phyloP scores from a whole-genome alignment of 1,140 invertebrate species.

The Cyclina sinensis region DNA sequence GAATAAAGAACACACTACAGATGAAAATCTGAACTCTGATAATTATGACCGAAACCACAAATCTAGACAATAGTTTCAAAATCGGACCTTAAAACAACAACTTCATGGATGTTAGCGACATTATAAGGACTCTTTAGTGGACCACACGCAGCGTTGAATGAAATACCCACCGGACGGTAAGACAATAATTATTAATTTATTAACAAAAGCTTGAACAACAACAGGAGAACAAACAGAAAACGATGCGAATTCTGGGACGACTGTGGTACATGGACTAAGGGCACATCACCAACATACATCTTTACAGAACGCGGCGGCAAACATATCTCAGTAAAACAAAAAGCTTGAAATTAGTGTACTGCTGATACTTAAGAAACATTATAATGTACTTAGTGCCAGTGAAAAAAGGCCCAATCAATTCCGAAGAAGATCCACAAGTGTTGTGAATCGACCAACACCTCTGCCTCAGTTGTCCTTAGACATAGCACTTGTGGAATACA shows the following conservation, averaged over 20 bases:
- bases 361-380: not conserved
- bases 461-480: not conserved
- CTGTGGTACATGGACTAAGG: constrained; percentile 12
- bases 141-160: too few relatives aligned
- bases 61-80: too few relatives aligned
- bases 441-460: not conserved
- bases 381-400: not conserved
- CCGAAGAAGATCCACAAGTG: not conserved
- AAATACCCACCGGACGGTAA: too few relatives aligned
- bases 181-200: too few relatives aligned
- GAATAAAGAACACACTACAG: too few relatives aligned
- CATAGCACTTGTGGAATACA: not conserved
- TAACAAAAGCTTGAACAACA: too few relatives aligned
- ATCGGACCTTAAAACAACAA: too few relatives aligned
- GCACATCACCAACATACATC: not conserved
- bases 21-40: too few relatives aligned
- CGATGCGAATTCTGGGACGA: constrained; percentile 44
- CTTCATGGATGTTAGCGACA: too few relatives aligned
- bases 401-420: not conserved
- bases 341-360: not conserved
- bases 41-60: too few relatives aligned
- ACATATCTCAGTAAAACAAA: not conserved
- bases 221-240: too few relatives aligned
- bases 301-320: not conserved
- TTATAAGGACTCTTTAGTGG: too few relatives aligned